Base-by-base conservation (phyloP, 2,888 invertebrate genomes). In the Ophion obscuratus region DNA sequence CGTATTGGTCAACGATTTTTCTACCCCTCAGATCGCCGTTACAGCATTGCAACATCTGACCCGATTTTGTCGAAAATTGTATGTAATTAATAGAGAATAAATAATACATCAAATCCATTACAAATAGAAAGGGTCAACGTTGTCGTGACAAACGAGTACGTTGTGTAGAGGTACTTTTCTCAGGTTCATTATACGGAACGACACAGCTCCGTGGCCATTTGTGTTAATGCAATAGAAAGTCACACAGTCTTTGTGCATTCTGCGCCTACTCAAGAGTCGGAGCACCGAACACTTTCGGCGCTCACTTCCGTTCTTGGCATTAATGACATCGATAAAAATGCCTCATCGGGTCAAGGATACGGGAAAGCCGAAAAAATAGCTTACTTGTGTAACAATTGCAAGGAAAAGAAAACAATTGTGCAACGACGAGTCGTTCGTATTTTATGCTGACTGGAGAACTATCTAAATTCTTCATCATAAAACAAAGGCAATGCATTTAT, bases 141-240 rank as follows among this genome's bases (percentile, higher is more conserved):
- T 44, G 44, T 7, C 3, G 20, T 44, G n/a, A 31, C 47, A 7
- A 47, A 20, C 11, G 31, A n/a, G 47, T 57, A 70, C 36, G 53
- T 71, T 24, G 44, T 71, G 62, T 75, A 76, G 10, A n/a, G 75
- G 27, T 64, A 40, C 62, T 10, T 59, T 71, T 70, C 47, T 47
- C 59, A 68, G 64, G 64, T 20, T 71, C 80, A 80, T 80, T 57
- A 66, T 61, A 31, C 59, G 36, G 20, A 20, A 27, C 77, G 57
- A 62, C 73, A n/a, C 59, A 40, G 24, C 11, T 62, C 17, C 53
- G 20, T 27, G 61, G 73, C n/a, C 71, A 57, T 44, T 70, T 14
- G 59, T 70, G 64, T 79, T 74, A 75, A 70, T 75, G 79, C 79
- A 71, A 71, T 76, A 84, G 84, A 84, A 84, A 84, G 80, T 71